phyloP scores from a whole-genome alignment of 2,888 invertebrate genomes.

The Cephus pygmeus region DNA sequence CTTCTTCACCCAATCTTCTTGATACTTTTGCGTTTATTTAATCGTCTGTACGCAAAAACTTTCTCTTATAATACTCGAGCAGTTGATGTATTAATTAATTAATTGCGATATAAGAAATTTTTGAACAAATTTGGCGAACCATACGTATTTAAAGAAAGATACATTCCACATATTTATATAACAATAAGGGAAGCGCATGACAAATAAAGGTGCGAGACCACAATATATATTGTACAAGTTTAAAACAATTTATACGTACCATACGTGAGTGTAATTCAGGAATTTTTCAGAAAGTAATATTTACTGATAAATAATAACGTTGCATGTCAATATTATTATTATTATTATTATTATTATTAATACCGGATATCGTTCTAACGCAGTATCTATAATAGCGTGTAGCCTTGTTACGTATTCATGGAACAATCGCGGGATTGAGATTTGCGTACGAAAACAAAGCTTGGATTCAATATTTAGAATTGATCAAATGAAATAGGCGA shows the following conservation, averaged over 20 bases:
- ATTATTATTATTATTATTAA: not conserved
- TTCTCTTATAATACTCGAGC: not conserved
- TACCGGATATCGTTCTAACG: not conserved
- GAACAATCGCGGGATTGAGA: not conserved
- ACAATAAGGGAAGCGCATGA: not conserved
- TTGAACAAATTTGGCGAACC: not conserved
- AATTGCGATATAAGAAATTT: not conserved
- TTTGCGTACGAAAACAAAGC: not conserved
- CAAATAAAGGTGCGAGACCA: not conserved
- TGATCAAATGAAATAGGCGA: not conserved
- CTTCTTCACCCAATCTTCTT: not conserved
- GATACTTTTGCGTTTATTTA: not conserved
- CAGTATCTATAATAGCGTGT: not conserved
- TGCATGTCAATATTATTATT: not conserved
- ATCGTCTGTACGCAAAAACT: not conserved
- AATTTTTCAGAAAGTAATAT: not conserved
- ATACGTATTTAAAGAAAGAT: not conserved
- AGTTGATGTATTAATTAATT: not conserved
- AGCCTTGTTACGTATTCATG: not conserved
- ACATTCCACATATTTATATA: not conserved
- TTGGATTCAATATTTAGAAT: not conserved
- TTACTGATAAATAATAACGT: not conserved
- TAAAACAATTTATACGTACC: not conserved
- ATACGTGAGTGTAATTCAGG: not conserved
- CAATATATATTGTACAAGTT: not conserved